Conservation (phyloP, 2,888 invertebrate genomes). For the Bugulina stolonifera region DNA sequence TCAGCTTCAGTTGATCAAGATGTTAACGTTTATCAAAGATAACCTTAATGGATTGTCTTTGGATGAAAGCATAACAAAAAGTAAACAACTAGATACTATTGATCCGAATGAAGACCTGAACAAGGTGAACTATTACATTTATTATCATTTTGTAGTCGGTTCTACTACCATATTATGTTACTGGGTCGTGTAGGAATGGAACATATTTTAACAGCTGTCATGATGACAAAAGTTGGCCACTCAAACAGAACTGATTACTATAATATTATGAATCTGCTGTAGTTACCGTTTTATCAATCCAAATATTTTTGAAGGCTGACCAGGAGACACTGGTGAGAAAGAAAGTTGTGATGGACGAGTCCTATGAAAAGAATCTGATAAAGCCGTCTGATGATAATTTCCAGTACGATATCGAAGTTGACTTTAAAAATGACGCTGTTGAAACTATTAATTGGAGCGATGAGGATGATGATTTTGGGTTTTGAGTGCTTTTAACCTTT, state of each 20-base stretch:
- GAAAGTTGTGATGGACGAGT: conserved; percentile 56
- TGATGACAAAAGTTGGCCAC: too few species aligned
- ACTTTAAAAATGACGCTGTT: conserved; percentile 45
- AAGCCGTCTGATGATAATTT: conserved; percentile 54
- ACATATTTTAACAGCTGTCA: too few species aligned
- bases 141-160: background rate
- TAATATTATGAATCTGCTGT: too few species aligned
- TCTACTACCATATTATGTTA: background rate
- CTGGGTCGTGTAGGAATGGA: too few species aligned
- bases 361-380: conserved; percentile 53
- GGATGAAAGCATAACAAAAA: conserved; percentile 50
- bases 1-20: conserved; percentile 51
- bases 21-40: conserved; percentile 55
- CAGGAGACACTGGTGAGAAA: conserved; percentile 52
- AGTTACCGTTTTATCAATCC: too few species aligned
- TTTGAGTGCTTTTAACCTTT: too few species aligned
- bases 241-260: too few species aligned
- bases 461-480: conserved; percentile 33
- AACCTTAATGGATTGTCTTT: conserved; percentile 51
- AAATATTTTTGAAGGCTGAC: conserved; percentile 40
- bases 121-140: conserved; percentile 34
- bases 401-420: conserved; percentile 55
- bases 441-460: conserved; percentile 54
- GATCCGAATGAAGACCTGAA: conserved; percentile 56
- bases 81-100: conserved; percentile 47